Evolutionary conservation across 2,888 invertebrate species (phyloP), one percentile per base, ranked within the genome.

Genomic region (Nephrotoma flavescens): DNA sequence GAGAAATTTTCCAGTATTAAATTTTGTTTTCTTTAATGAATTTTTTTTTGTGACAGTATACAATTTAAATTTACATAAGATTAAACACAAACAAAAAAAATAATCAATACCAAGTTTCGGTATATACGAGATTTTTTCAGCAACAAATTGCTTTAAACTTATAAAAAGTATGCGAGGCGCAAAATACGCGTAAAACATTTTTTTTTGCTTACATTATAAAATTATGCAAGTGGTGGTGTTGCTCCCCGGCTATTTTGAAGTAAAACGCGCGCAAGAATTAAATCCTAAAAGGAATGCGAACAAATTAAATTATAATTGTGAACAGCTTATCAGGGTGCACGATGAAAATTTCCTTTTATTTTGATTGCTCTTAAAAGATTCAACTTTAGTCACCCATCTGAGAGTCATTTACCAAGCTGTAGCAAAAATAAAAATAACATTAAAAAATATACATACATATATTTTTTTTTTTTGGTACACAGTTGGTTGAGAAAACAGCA

Each of bases 311-410:
- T 47, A 12, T 47, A 47, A 47, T 47, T 47, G 15, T 15, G 52
- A 57, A 57, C n/a, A 57, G 31, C 31, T 31, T 31, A 31, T 31
- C 31, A 31, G 31, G 31, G 31, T 31, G 31, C 31, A 31, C 31
- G 31, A 31, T 6, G 15, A 57, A 83, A 6, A 83, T 41, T 84
- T 84, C 42, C 84, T 84, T 42, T 84, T 84, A 41, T 84, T 84
- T 84, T 86, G 86, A 86, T 45, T 86, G 86, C 45, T 86, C 41
- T 86, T 71, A 86, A 86, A 86, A 86, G 86, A 86, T 86, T 86
- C 86, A 86, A 47, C n/a, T 86, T 44, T 86, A 86, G 47, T 44
- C 86, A 45, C 86, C 44, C 86, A 86, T 47, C 41, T 41, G 86
- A 86, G 86, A 86, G 86, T 45, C 41, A 41, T 86, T 47, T 71